These are phyloP conservation scores for Hypomecis punctinalis DNA, from an alignment of 2,888 invertebrate species.

Conservation along the genomic window DNA sequence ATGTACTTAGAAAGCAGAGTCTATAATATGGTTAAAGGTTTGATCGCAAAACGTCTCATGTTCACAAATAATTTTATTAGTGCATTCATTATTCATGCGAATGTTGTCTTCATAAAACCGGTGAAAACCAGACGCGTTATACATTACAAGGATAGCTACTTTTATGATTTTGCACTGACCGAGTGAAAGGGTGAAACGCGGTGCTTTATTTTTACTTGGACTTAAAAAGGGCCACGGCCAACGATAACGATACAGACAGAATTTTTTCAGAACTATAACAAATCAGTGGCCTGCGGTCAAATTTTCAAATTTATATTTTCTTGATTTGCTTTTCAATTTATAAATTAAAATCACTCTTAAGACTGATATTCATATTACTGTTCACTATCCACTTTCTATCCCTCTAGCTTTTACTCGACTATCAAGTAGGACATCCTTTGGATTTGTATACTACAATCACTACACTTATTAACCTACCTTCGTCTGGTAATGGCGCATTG, in stretches of 20 bases:
- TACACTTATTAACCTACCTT: not conserved
- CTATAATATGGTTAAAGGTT: no score
- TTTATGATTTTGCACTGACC: constrained; percentile 25
- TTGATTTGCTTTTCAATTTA: no score
- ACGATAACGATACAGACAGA: not conserved
- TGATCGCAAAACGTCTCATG: no score
- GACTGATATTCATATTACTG: no score
- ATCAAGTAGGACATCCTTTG: no score
- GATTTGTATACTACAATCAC: not conserved
- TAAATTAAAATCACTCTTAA: no score
- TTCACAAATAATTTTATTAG: no score
- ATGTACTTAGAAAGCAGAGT: no score
- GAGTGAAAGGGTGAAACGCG: constrained; percentile 29
- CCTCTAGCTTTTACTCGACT: no score
- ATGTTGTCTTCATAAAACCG: constrained; percentile 24
- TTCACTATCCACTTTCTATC: no score
- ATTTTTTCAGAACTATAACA: not conserved
- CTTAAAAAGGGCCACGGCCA: constrained; percentile 16
- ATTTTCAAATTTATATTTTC: constrained; percentile 1
- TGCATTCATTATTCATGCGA: not conserved
- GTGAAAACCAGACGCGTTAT: constrained; percentile 20
- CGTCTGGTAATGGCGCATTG: constrained; percentile 10
- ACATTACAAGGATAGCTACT: constrained; percentile 29
- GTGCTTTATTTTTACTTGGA: constrained; percentile 29
- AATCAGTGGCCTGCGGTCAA: not conserved